A percentile compares a stretch with the other conserved stretches of the same genome.
phyloP scores from a whole-genome alignment of 2,797 vertebrate genomes.

The Myoxocephalus aenaeus region DNA sequence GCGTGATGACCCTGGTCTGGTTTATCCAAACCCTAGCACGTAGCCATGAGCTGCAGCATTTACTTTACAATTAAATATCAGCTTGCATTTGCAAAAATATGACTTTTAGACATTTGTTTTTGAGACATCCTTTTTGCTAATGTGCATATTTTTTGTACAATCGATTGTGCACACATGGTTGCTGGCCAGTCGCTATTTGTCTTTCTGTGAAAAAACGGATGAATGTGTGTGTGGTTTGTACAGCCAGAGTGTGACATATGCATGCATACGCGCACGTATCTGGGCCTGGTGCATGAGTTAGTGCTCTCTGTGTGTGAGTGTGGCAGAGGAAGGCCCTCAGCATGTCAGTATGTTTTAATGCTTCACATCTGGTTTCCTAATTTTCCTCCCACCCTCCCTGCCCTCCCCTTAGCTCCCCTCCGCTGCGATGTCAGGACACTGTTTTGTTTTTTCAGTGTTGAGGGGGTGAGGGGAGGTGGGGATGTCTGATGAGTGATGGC shows the following conservation, averaged over 20 bases:
- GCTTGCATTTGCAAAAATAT: not conserved
- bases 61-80: slow-evolving; percentile 33
- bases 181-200: slow-evolving; percentile 34
- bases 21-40: slow-evolving; percentile 43
- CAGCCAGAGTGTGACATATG: slow-evolving; percentile 54
- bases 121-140: slow-evolving; percentile 33
- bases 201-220: slow-evolving; percentile 34
- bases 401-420: slow-evolving; percentile 65
- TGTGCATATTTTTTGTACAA: slow-evolving; percentile 39
- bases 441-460: slow-evolving; percentile 85
- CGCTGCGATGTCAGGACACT: slow-evolving; percentile 83
- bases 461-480: slow-evolving; percentile 58
- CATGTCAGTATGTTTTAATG: slow-evolving; percentile 87
- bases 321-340: slow-evolving; percentile 82
- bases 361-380: slow-evolving; percentile 90
- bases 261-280: slow-evolving; percentile 53
- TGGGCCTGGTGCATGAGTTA: slow-evolving; percentile 75
- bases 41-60: slow-evolving; percentile 17
- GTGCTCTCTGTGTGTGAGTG: slow-evolving; percentile 78
- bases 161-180: slow-evolving; percentile 53
- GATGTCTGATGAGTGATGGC: slow-evolving; percentile 85
- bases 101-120: slow-evolving; percentile 45
- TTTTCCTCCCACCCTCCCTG: slow-evolving; percentile 71
- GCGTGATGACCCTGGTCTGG: slow-evolving; percentile 58
- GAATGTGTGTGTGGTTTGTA: slow-evolving; percentile 50